Evolutionary conservation across 2,888 invertebrate species (phyloP).

Genomic region (Diarsia brunnea): DNA sequence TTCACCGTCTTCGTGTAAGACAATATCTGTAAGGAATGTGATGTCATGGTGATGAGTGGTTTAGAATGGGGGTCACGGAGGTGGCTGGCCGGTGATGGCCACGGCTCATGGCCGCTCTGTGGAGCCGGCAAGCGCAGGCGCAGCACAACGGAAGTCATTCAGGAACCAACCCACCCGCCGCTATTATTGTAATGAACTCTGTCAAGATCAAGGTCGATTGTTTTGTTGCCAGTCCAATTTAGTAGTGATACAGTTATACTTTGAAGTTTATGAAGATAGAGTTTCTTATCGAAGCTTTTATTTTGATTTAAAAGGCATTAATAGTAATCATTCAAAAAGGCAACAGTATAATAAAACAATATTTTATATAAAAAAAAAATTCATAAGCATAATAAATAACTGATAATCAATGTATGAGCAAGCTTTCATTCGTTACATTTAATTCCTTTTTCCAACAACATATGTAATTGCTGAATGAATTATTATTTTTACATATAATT

Average conservation of each 20-base stretch:
- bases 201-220: constrained; percentile 80
- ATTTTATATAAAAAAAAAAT: constrained; percentile 18
- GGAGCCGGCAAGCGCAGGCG: constrained; percentile 82
- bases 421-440: constrained; percentile 17
- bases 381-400: constrained; percentile 22
- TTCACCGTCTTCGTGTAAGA: constrained; percentile 51
- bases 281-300: not conserved
- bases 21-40: constrained; percentile 64
- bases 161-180: constrained; percentile 76
- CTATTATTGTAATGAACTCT: constrained; percentile 71
- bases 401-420: constrained; percentile 28
- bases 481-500: constrained; percentile 15
- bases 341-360: constrained; percentile 11
- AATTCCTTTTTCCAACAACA: constrained; percentile 9
- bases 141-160: constrained; percentile 81
- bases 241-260: not conserved
- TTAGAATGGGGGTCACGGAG: constrained; percentile 82
- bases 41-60: constrained; percentile 65
- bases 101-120: constrained; percentile 82
- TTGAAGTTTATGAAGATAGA: not conserved
- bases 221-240: constrained; percentile 26
- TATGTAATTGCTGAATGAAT: not conserved
- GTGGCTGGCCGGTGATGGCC: constrained; percentile 82
- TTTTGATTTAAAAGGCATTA: not conserved
- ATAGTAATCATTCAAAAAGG: not conserved